Evolutionary conservation across 2,113 vertebrate species (phyloP), one percentile per base, ranked within the genome.

Genomic region (Chloropsis hardwickii): DNA sequence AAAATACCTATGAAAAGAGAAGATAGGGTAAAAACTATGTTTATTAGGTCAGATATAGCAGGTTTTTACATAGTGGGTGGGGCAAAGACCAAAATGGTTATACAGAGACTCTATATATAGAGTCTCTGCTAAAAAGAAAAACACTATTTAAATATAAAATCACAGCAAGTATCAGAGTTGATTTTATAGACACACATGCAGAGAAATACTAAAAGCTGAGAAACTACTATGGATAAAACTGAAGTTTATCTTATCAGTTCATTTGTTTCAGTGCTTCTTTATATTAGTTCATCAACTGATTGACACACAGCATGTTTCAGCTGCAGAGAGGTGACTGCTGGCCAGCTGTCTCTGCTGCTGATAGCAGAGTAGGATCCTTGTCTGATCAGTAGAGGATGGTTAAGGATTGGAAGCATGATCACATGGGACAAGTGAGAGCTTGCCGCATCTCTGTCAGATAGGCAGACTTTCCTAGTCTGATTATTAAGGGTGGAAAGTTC

Each of bases 281-380:
- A 18, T 39, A 51, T 50, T 83, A 81, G 90, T 80, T 51, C 33
- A 12, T 66, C 0, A 3, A 27, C 90, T 95, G 96, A 87, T 81
- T 96, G 95, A 27, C 66, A 51, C n/a, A 85, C 91, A 78, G 90
- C 81, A 10, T 76, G 88, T 94, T 93, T 94, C 39, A 93, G 81
- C 87, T 89, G 83, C 90, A 93, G 81, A 96, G 88, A 91, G 85
- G 62, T 96, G 91, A 92, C 92, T 96, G 65, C 88, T 91, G 86
- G 95, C 93, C 96, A 97, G 93, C 94, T 96, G 86, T 79, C 90
- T 85, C 64, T 97, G 83, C 54, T 91, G 84, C 94, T 81, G 91
- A 25, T 74, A 85, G 37, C 53, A 7, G 37, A 86, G 66, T 35
- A 33, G 58, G 71, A 48, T 93, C 81, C 88, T 86, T 53, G 40